These are phyloP conservation scores for Peromyscus polionotus DNA, from an alignment of 2,113 vertebrate genomes.

Conservation along the genomic window DNA sequence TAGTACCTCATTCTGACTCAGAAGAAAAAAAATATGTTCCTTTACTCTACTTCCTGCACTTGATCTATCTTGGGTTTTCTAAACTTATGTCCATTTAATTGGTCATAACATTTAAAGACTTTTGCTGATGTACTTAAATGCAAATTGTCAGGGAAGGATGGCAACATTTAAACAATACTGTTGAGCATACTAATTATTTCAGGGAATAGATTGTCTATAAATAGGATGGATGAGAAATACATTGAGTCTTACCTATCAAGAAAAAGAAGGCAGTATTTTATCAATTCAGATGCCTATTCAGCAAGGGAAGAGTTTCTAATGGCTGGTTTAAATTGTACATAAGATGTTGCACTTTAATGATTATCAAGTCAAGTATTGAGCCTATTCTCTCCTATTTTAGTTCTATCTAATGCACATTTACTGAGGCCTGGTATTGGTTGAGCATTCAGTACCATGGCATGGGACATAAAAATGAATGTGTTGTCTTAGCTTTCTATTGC, in stretches of 20 bases:
- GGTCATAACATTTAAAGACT: constrained; percentile 27
- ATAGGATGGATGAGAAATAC: constrained; percentile 53
- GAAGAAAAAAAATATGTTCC: not conserved
- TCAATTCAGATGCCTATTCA: constrained; percentile 62
- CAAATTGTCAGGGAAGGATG: constrained; percentile 42
- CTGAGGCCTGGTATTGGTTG: constrained; percentile 34
- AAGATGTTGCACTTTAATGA: constrained; percentile 53
- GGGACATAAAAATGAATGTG: not conserved
- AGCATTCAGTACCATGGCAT: not conserved
- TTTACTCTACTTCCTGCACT: not conserved
- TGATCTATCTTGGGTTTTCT: constrained; percentile 15
- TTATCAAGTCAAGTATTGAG: constrained; percentile 51
- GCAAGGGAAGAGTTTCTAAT: constrained; percentile 51
- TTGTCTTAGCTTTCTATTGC: not conserved
- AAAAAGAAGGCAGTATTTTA: constrained; percentile 44
- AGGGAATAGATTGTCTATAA: constrained; percentile 37
- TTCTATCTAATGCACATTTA: constrained; percentile 58
- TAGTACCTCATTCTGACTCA: not conserved
- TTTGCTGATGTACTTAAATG: constrained; percentile 59
- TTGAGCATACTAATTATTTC: constrained; percentile 65
- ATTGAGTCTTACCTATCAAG: constrained; percentile 38
- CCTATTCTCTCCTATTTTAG: constrained; percentile 35
- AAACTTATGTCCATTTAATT: constrained; percentile 24
- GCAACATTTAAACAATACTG: constrained; percentile 55
- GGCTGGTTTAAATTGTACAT: constrained; percentile 64